phyloP scores from a whole-genome alignment of 1,140 invertebrate genomes.

The Trypoxylus dichotomus region DNA sequence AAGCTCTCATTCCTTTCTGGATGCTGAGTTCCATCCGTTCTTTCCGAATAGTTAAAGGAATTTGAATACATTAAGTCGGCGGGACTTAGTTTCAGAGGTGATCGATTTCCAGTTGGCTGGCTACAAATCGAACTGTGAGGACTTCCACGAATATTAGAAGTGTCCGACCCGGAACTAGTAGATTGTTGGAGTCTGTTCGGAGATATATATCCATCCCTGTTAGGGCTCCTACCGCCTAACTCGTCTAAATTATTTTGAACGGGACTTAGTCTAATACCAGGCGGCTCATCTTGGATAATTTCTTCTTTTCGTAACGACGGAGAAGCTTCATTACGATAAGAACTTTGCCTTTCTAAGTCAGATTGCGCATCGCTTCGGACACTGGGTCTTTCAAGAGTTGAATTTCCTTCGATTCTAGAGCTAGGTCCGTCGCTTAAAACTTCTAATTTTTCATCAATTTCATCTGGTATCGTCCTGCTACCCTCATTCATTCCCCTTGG shows the following conservation, averaged over 20 bases:
- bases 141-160: neutral
- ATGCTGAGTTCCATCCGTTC: neutral
- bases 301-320: neutral
- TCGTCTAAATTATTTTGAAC: neutral
- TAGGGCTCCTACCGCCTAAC: neutral
- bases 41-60: constrained; percentile 6
- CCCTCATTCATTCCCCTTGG: neutral
- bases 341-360: neutral
- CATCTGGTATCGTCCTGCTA: neutral
- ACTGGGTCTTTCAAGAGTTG: neutral
- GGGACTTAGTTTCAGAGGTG: constrained; percentile 11
- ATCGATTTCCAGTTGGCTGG: neutral
- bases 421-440: neutral
- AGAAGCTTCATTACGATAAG: neutral
- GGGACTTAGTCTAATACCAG: neutral
- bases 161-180: neutral
- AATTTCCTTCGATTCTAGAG: neutral
- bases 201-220: neutral
- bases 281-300: neutral
- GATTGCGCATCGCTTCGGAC: neutral
- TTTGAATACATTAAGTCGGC: neutral
- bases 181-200: neutral
- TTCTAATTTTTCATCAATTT: neutral
- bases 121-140: neutral
- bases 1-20: neutral